Evolutionary conservation across 2,888 invertebrate genomes (phyloP), one percentile per base, ranked within the genome.

Genomic region (Lymantria dispar): DNA sequence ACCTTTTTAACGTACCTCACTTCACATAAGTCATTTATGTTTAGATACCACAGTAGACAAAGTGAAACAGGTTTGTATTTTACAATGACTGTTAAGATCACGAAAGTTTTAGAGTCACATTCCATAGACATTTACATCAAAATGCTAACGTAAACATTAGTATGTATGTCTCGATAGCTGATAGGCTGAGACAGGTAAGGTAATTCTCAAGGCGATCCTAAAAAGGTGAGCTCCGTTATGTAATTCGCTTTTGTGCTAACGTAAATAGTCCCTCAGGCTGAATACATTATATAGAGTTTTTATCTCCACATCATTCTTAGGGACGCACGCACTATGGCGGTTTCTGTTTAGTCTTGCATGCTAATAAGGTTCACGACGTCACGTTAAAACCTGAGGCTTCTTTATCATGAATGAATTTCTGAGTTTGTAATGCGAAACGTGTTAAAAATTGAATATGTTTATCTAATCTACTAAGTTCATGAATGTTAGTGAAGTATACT

Each of bases 211-310:
- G 65, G 58, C 60, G 49, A 64, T 58, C 63, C 62, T 63, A 67
- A 76, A 77, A 76, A 73, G 72, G 73, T 71, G 63, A 59, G 50
- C 42, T 59, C 73, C 76, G 77, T 80, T 81, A 80, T 70, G 67
- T 76, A 80, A 82, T 65, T 60, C 55, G 68, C 62, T 68, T 62
- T 72, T 67, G 45, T 54, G 45, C 57, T 61, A 70, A 74, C 65
- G 66, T 71, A 76, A 78, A 77, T 72, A 74, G 69, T 66, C 70
- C 76, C 67, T 68, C 70, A 71, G 62, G 60, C 63, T 55, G 70
- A 64, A 81, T 81, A 78, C 65, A 79, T 83, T 78, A 83, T 83
- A 76, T 76, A 77, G 70, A 65, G 74, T 79, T 79, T 80, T 80
- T 79, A 78, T 78, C 75, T 74, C 64, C 57, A 66, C 70, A 60